A percentile compares a stretch with the other conserved stretches of the same genome.
Evolutionary conservation across 2,797 vertebrate genomes (phyloP).

Genomic region (Mustela erminea): DNA sequence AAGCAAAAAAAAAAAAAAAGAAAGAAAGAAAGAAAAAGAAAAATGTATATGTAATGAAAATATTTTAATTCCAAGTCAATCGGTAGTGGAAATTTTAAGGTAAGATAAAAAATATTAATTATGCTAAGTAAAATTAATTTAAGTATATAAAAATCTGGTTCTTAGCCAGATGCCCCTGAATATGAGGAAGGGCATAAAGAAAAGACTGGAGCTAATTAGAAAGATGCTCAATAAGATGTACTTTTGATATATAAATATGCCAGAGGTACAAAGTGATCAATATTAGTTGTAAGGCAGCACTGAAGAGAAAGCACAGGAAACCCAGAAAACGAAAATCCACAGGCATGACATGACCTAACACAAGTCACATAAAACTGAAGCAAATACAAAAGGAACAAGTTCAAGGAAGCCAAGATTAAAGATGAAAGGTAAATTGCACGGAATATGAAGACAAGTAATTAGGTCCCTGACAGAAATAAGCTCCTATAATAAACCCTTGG

Average conservation of each 20-base stretch:
- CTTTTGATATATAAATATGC: slow-evolving; percentile 74
- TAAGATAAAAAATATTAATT: slow-evolving; percentile 48
- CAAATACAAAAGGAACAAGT: slow-evolving; percentile 46
- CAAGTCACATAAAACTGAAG: not conserved
- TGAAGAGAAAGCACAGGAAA: not conserved
- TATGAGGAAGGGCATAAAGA: slow-evolving; percentile 53
- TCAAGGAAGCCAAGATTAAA: slow-evolving; percentile 59
- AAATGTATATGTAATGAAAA: not conserved
- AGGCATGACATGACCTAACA: slow-evolving; percentile 4
- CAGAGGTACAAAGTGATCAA: slow-evolving; percentile 61
- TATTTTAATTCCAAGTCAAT: not conserved
- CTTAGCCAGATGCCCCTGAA: slow-evolving; percentile 45
- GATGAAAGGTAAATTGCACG: slow-evolving; percentile 72
- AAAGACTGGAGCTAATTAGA: slow-evolving; percentile 75
- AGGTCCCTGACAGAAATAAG: slow-evolving; percentile 63
- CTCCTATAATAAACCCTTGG: slow-evolving; percentile 57
- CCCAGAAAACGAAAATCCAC: slow-evolving; percentile 56
- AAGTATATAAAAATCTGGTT: slow-evolving; percentile 52
- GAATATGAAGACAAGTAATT: slow-evolving; percentile 73
- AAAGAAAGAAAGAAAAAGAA: too few species aligned
- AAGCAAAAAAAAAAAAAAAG: not conserved
- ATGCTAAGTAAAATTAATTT: slow-evolving; percentile 60
- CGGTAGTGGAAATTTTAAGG: not conserved
- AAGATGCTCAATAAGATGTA: slow-evolving; percentile 57
- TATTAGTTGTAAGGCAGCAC: slow-evolving; percentile 41